phyloP scores from a whole-genome alignment of 2,888 invertebrate genomes.

The Spodoptera exigua region DNA sequence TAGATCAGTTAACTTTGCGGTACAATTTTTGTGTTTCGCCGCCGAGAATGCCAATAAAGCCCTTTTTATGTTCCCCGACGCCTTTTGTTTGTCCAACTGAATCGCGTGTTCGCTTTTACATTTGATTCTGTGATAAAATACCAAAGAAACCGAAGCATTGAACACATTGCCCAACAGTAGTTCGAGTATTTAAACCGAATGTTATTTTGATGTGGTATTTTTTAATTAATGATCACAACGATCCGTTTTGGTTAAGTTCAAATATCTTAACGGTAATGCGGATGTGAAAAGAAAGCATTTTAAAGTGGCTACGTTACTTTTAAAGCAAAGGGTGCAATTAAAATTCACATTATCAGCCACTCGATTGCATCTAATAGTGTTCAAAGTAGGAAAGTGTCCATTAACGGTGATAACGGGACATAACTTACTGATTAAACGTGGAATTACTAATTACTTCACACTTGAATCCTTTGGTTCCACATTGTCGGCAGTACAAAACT shows the following conservation, averaged over 20 bases:
- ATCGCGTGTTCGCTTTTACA: constrained; percentile 53
- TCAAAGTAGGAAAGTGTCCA: constrained; percentile 8
- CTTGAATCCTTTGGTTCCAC: constrained; percentile 18
- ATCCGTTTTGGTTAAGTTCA: constrained; percentile 21
- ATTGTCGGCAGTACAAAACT: constrained; percentile 16
- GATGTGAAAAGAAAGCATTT: constrained; percentile 21
- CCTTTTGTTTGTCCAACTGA: constrained; percentile 65
- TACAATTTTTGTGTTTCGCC: constrained; percentile 72
- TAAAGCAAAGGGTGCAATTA: constrained; percentile 6
- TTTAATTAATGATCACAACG: constrained; percentile 33
- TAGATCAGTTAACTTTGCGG: constrained; percentile 78
- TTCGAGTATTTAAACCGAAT: constrained; percentile 28
- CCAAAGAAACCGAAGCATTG: constrained; percentile 43
- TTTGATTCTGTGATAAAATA: constrained; percentile 57
- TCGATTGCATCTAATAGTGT: background rate
- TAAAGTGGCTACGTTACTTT: constrained; percentile 20
- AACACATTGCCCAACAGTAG: constrained; percentile 37
- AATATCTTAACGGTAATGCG: constrained; percentile 28
- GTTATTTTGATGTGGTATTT: constrained; percentile 40
- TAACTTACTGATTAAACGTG: constrained; percentile 8
- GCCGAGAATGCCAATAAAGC: constrained; percentile 76
- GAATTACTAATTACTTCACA: constrained; percentile 32
- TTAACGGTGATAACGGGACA: constrained; percentile 14
- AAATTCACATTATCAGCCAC: background rate
- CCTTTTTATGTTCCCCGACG: constrained; percentile 72